These are phyloP conservation scores for Monopterus albus DNA, from an alignment of 2,113 vertebrate genomes.

Conservation along the genomic window DNA sequence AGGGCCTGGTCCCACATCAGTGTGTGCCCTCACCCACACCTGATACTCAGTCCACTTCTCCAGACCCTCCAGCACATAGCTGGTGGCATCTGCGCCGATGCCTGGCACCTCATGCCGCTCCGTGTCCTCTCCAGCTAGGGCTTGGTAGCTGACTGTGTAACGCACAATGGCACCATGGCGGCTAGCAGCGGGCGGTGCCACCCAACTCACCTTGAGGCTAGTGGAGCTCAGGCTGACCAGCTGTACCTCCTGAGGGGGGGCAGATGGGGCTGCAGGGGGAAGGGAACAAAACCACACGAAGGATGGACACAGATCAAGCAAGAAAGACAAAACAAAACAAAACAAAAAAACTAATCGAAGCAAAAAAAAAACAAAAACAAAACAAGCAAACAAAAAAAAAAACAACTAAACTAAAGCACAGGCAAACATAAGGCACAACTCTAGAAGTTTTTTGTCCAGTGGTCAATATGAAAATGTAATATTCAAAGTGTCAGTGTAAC, in stretches of 20 bases:
- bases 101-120: slow-evolving; percentile 89
- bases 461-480: neutral
- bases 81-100: slow-evolving; percentile 89
- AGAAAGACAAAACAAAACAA: too few relatives aligned
- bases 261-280: slow-evolving; percentile 89
- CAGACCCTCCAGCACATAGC: slow-evolving; percentile 93
- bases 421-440: slow-evolving; percentile 59
- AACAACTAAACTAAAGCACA: slow-evolving; percentile 39
- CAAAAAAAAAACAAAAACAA: too few relatives aligned
- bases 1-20: slow-evolving; percentile 95
- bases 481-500: too few relatives aligned
- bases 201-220: slow-evolving; percentile 99
- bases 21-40: slow-evolving; percentile 99
- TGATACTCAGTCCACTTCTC: slow-evolving; percentile 99
- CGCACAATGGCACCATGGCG: slow-evolving; percentile 95
- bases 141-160: slow-evolving; percentile 95
- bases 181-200: slow-evolving; percentile 93
- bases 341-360: too few relatives aligned
- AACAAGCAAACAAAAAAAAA: slow-evolving; percentile 37
- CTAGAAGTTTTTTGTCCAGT: slow-evolving; percentile 62
- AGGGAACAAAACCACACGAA: slow-evolving; percentile 73
- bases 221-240: slow-evolving; percentile 95
- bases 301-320: slow-evolving; percentile 89
- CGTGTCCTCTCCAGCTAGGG: slow-evolving; percentile 91
- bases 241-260: slow-evolving; percentile 95